Conservation (phyloP, 1,140 invertebrate genomes). For the Augochlora pura region DNA sequence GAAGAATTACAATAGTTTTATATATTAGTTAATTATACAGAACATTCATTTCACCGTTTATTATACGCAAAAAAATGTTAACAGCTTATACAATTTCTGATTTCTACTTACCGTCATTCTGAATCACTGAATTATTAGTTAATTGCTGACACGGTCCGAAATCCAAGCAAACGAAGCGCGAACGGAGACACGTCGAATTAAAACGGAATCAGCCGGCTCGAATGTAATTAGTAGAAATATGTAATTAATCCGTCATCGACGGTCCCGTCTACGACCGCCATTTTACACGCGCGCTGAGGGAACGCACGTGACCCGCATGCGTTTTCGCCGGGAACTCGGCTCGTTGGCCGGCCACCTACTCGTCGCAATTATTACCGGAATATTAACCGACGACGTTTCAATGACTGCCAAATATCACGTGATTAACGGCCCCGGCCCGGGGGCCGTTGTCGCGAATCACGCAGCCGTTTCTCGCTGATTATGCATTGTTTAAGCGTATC, state of each 20-base stretch:
- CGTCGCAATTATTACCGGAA: slow-evolving; percentile 7
- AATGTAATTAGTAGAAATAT: slow-evolving; percentile 13
- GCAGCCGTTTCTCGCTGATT: slow-evolving; percentile 23
- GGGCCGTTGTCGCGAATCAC: not conserved
- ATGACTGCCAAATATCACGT: slow-evolving; percentile 13
- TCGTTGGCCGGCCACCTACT: not conserved
- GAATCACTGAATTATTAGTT: slow-evolving; percentile 14
- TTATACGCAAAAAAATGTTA: too few relatives aligned
- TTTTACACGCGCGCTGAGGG: too few relatives aligned
- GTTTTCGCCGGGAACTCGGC: not conserved
- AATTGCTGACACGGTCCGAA: not conserved
- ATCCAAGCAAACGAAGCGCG: slow-evolving; percentile 11
- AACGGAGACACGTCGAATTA: not conserved
- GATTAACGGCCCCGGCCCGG: slow-evolving; percentile 8
- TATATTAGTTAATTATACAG: too few relatives aligned
- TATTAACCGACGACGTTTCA: slow-evolving; percentile 14
- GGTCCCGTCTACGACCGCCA: not conserved
- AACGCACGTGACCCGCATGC: too few relatives aligned
- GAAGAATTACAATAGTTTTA: too few relatives aligned
- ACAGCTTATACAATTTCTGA: too few relatives aligned
- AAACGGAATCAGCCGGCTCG: not conserved
- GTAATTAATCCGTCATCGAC: slow-evolving; percentile 27
- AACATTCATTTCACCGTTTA: too few relatives aligned
- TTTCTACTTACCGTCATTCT: too few relatives aligned
- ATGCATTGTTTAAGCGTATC: slow-evolving; percentile 27